Evolutionary conservation across 2,888 invertebrate species (phyloP).

Genomic region (Listrodromus nycthemerus): DNA sequence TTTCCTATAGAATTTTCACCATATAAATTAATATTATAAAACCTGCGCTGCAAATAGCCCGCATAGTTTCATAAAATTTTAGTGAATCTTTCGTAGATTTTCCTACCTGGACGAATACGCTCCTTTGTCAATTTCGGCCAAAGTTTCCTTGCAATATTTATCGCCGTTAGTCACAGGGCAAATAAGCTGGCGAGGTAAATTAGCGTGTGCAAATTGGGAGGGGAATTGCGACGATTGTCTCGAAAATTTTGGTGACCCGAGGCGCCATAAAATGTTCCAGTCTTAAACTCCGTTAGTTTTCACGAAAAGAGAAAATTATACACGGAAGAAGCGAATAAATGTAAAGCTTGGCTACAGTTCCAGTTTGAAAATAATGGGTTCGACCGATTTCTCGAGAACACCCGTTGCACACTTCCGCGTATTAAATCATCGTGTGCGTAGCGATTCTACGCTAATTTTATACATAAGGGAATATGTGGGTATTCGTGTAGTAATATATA

Average conservation of each 20-base stretch:
- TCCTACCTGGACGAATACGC: not conserved
- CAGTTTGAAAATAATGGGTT: slow-evolving; percentile 2
- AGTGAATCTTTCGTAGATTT: not conserved
- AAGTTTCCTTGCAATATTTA: not conserved
- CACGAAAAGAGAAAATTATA: slow-evolving; percentile 2
- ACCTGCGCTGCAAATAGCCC: not conserved
- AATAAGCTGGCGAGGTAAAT: not conserved
- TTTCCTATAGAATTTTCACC: not conserved
- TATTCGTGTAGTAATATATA: not conserved
- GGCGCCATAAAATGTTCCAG: slow-evolving; percentile 7
- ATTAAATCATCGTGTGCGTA: slow-evolving; percentile 14
- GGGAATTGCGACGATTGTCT: not conserved
- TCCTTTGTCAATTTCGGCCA: not conserved
- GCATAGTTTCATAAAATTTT: not conserved
- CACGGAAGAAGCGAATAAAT: not conserved
- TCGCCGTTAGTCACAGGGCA: not conserved
- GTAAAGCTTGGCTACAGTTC: not conserved
- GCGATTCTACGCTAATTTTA: not conserved
- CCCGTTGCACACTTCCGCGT: slow-evolving; percentile 29
- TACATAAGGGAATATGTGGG: not conserved
- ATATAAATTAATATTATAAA: not conserved
- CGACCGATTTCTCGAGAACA: slow-evolving; percentile 3
- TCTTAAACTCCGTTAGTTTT: slow-evolving; percentile 9
- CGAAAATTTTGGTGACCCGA: not conserved
- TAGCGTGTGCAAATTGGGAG: not conserved